Evolutionary conservation across 2,888 invertebrate genomes (phyloP), one percentile per base, ranked within the genome.

Genomic region (Nemotelus pantherinus): DNA sequence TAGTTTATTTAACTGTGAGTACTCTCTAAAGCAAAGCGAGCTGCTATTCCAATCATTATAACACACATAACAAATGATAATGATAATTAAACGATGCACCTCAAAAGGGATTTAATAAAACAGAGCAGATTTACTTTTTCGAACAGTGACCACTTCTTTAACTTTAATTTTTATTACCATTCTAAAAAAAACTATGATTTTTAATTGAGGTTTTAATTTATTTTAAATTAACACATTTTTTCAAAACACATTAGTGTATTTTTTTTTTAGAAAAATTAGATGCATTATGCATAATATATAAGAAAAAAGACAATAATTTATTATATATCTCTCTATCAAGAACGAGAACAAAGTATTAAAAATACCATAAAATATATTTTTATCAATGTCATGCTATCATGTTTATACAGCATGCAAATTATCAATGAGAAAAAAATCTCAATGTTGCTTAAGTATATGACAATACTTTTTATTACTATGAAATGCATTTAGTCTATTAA

Each of bases 221-320:
- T 57, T 10, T 57, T 3, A 57, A 4, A 3, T 4, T 57, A 3
- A 57, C 4, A 25, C 57, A 57, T 3, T 57, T 25, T 25, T 53
- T 25, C 25, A 57, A 57, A 57, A 57, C 3, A 1, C 10, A 25
- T 4, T 57, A 57, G 53, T 9, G 10, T 57, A 3, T 57, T 7
- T 25, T 25, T 25, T 25, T 25, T 25, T 25, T 25, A 25, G 25
- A 57, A 57, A 57, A 57, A 53, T 53, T 9, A 57, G 25, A 25
- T 25, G 25, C 1, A 25, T 25, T 25, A 25, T 25, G 25, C 25
- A 25, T 25, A 25, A 25, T 25, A 50, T 67, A 25, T 4, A 10
- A 63, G 9, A 39, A 67, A 3, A 70, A 53, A 53, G 70, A 70
- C 70, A 70, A 70, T 70, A 70, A 70, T 55, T 53, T 70, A 25